phyloP scores from a whole-genome alignment of 1,140 invertebrate genomes.

The Drosophila elegans region DNA sequence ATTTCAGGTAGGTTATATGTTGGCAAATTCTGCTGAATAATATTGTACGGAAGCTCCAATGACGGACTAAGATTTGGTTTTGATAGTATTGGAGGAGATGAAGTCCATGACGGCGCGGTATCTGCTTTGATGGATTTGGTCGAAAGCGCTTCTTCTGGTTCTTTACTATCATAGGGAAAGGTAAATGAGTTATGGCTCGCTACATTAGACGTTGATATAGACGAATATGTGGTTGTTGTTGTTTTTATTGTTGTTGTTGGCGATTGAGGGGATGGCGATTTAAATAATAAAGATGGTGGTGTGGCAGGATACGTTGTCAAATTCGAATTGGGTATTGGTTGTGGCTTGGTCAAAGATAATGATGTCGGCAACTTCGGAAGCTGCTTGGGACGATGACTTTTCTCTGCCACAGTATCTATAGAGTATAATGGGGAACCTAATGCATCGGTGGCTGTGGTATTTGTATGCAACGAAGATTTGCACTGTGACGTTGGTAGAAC shows the following conservation, averaged over 20 bases:
- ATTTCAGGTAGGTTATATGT: not conserved
- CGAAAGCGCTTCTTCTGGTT: not conserved
- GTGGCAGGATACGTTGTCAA: conserved; percentile 1
- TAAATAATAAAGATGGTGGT: conserved; percentile 1
- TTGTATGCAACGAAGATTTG: conserved; percentile 30
- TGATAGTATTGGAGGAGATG: conserved; percentile 2
- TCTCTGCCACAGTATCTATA: conserved; percentile 20
- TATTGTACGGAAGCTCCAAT: conserved; percentile 7
- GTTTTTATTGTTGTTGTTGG: not conserved
- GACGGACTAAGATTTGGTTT: not conserved
- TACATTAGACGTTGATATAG: not conserved
- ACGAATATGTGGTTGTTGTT: not conserved
- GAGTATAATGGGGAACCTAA: conserved; percentile 16
- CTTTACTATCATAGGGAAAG: conserved; percentile 3
- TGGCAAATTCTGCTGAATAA: not conserved
- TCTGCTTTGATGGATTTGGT: not conserved
- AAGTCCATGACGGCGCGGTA: not conserved
- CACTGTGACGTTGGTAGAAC: conserved; percentile 61
- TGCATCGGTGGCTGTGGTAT: conserved; percentile 9
- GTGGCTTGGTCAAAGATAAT: conserved; percentile 7
- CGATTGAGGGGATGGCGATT: conserved; percentile 16
- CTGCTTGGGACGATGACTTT: conserved; percentile 59
- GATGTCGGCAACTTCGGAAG: conserved; percentile 63
- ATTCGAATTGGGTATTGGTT: conserved; percentile 10
- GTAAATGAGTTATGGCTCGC: not conserved